Evolutionary conservation across 2,797 vertebrate species (phyloP), one percentile per base, ranked within the genome.

Genomic region (Pseudopleuronectes americanus): DNA sequence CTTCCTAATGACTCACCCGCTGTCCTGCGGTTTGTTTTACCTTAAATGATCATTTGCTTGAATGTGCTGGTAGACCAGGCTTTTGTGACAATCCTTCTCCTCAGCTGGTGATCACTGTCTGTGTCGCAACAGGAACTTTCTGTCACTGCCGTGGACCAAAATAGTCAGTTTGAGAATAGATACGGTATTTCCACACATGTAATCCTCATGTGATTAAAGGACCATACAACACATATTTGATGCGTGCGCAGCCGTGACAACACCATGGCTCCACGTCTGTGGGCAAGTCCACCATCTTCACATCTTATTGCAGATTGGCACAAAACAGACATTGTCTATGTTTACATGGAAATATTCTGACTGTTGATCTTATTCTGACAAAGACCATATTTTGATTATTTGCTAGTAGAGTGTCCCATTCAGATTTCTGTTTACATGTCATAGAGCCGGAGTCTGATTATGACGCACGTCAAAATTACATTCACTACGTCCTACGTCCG

Each of bases 151-250:
- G 43, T 28, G 21, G 48, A 36, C n/a, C 56, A 38, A 53, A 47
- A 71, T 31, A 17, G 13, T 54, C 64, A 21, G 65, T 79, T 57
- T 55, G 2, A 38, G 61, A 75, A 16, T 4, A 21, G 21, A 24
- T 55, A 2, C n/a, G 19, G 22, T n/a, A 10, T 69, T 79, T 80
- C 56, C 56, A 61, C 49, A 49, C 23, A 23, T 49, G 61, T 57
- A 33, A 76, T 63, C 47, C 4, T 61, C 61, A 48, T 73, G 58
- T 73, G 62, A 71, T 53, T 43, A 55, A 60, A 1, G 19, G 47
- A 68, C 24, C 54, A 26, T n/a, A 5, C n/a, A 54, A 6, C 58
- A 33, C 14, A 19, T 19, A 6, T 19, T 19, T 74, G 28, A 28
- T 53, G 24, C 28, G 17, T 22, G 31, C 1, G 6, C 4, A 8